phyloP scores from a whole-genome alignment of 37 sponge, comb jelly and placozoan species.

The Axinella damicornis region DNA sequence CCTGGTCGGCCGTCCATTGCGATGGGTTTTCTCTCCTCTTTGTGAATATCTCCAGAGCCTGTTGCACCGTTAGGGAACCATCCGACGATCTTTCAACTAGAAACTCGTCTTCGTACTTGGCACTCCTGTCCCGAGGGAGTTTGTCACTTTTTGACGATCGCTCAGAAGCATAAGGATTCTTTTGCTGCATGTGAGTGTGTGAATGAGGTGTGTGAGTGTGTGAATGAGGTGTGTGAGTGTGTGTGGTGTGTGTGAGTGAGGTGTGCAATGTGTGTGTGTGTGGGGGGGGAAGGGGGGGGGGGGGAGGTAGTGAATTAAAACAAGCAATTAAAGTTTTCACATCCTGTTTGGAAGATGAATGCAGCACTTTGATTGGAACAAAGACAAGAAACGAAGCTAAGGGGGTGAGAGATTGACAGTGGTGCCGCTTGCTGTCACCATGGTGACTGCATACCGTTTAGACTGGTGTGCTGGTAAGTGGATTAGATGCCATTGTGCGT shows the following conservation, averaged over 20 bases:
- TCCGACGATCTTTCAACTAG: background rate
- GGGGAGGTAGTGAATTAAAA: too few species aligned
- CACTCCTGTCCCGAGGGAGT: conserved; percentile 29
- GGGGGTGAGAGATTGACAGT: too few species aligned
- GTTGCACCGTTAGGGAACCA: conserved; percentile 22
- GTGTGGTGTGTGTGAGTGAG: background rate
- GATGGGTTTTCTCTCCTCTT: background rate
- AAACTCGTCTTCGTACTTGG: background rate
- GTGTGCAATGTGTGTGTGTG: background rate
- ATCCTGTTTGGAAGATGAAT: too few species aligned
- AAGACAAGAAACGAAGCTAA: too few species aligned
- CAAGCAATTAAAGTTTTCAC: too few species aligned
- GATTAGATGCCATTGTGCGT: too few species aligned
- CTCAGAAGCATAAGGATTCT: conserved; percentile 42
- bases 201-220: background rate
- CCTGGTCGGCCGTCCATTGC: conserved; percentile 13
- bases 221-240: too few species aligned
- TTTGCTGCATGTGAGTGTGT: conserved; percentile 25
- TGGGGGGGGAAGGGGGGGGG: too few species aligned
- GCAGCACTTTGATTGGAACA: too few species aligned
- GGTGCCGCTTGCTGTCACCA: too few species aligned
- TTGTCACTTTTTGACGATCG: background rate
- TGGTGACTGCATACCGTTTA: too few species aligned
- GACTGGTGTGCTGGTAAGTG: too few species aligned
- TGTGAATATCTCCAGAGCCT: conserved; percentile 14